phyloP scores from a whole-genome alignment of 2,888 invertebrate genomes.

The Philaethria dido region DNA sequence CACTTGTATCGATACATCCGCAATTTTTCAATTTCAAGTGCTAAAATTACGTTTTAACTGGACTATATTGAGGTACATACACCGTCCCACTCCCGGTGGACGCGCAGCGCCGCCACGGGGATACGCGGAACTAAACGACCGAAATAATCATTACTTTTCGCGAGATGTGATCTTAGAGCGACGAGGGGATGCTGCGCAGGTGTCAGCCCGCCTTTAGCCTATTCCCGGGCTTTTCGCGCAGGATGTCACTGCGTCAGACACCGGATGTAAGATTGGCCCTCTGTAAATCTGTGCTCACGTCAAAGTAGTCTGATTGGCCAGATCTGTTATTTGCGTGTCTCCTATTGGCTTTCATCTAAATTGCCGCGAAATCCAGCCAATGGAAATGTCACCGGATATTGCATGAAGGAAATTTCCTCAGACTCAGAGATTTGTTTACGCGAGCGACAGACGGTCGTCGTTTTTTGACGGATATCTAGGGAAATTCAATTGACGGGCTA shows the following conservation, averaged over 20 bases:
- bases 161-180: conserved; percentile 81
- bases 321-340: conserved; percentile 42
- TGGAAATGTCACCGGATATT: conserved; percentile 70
- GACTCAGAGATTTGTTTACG: conserved; percentile 79
- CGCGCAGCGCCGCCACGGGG: conserved; percentile 73
- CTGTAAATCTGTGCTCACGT: conserved; percentile 63
- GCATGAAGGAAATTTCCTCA: conserved; percentile 75
- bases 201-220: conserved; percentile 62
- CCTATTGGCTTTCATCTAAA: conserved; percentile 60
- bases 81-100: conserved; percentile 61
- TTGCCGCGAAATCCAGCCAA: conserved; percentile 70
- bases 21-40: conserved; percentile 68
- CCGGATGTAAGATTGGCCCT: conserved; percentile 74
- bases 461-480: conserved; percentile 60
- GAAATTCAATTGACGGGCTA: conserved; percentile 68
- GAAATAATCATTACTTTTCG: conserved; percentile 85
- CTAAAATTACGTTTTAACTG: conserved; percentile 73
- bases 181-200: conserved; percentile 77
- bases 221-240: conserved; percentile 81
- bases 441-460: conserved; percentile 62
- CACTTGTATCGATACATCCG: conserved; percentile 51
- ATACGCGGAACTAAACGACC: conserved; percentile 77
- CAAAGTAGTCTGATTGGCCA: conserved; percentile 61
- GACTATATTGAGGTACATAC: conserved; percentile 68
- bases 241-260: conserved; percentile 65